phyloP scores from a whole-genome alignment of 2,888 invertebrate genomes.

The Chalcosyrphus nemorum region DNA sequence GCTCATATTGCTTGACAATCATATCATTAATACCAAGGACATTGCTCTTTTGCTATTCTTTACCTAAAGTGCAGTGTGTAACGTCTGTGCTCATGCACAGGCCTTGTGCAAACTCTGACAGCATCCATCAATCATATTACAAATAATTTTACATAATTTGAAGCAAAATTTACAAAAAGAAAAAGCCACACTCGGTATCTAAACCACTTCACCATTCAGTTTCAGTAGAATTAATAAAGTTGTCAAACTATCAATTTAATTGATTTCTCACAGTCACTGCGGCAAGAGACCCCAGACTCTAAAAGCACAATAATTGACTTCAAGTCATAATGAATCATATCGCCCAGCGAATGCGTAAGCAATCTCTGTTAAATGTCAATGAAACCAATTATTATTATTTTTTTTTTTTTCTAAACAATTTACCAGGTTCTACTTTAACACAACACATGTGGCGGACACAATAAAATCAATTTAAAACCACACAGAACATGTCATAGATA shows the following conservation, averaged over 20 bases:
- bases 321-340: slow-evolving; percentile 61
- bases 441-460: neutral
- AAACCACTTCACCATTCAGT: neutral
- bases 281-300: slow-evolving; percentile 45
- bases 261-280: slow-evolving; percentile 58
- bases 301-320: slow-evolving; percentile 67
- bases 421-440: slow-evolving; percentile 25
- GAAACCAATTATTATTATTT: slow-evolving; percentile 68
- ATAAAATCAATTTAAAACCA: slow-evolving; percentile 50
- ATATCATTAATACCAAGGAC: no score
- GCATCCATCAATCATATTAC: no score
- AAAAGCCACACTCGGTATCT: neutral
- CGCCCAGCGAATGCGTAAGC: slow-evolving; percentile 62
- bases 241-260: slow-evolving; percentile 72
- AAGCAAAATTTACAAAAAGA: no score
- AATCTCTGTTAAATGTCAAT: slow-evolving; percentile 61
- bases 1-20: no score
- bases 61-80: no score
- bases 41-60: no score
- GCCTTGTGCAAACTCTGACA: no score
- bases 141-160: no score
- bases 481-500: slow-evolving; percentile 27
- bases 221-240: slow-evolving; percentile 61
- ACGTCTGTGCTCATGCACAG: no score
- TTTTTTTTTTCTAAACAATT: slow-evolving; percentile 44